Base-by-base conservation (phyloP, 2,888 invertebrate genomes). In the Pyrochroa serraticornis region DNA sequence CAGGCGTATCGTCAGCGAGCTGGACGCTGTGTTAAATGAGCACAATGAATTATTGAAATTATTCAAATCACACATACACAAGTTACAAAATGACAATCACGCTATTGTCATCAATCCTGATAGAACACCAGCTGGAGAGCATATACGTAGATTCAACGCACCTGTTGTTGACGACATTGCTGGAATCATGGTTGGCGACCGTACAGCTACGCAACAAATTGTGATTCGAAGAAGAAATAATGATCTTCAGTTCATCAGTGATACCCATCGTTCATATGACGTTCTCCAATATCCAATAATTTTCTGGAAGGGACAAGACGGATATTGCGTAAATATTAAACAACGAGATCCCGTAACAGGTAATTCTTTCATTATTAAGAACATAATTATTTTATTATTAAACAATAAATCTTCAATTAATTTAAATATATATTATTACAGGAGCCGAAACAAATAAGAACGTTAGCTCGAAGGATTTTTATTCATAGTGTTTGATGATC, bases 121-220 rank as follows among this genome's bases (percentile, higher is more conserved):
- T 65, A 70, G 61, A 69, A 67, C 63, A 66, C 69, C 72, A 67
- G 67, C 64, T 60, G 74, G 71, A 63, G 70, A 72, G 53, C 74
- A 74, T 50, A 36, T 68, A 5, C 64, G 74, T 66, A 71, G 73
- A 73, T 77, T 71, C 64, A 74, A 77, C 64, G 73, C 72, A 56
- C 74, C 74, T 55, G 67, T 66, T 62, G 62, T 63, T 64, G 66
- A 68, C 37, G 69, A 70, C 46, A 68, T 71, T 68, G 72, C 66
- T 63, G 64, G 52, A 58, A 64, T 71, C 62, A 67, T 72, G 63
- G 70, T 70, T 66, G 68, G 67, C 61, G 63, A 70, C 32, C 62
- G 9, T n/a, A 55, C 56, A 57, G 60, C 30, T 32, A 44, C 58
- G 22, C 60, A 64, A 58, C 51, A 70, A 60, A 66, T 68, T 34